These are phyloP conservation scores for Pelochelys cantorii DNA, from an alignment of 2,797 vertebrate species.

Conservation along the genomic window DNA sequence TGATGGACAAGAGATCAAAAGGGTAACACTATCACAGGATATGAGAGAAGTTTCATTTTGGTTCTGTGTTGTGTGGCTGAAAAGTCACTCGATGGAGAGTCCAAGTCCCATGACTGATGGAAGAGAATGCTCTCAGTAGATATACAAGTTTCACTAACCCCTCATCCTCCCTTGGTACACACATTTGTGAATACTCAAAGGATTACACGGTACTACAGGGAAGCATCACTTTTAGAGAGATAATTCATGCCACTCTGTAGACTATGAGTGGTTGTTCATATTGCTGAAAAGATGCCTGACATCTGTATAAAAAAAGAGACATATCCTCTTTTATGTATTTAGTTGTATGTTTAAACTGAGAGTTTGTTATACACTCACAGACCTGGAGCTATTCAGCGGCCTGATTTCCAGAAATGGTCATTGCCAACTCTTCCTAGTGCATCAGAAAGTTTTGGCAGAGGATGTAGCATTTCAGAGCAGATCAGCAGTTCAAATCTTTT, in stretches of 20 bases:
- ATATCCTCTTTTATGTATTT: background rate
- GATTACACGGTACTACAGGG: background rate
- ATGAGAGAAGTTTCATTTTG: background rate
- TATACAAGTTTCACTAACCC: background rate
- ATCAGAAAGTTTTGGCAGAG: background rate
- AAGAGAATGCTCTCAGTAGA: background rate
- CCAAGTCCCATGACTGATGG: background rate
- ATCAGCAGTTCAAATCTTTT: background rate
- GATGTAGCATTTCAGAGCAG: background rate
- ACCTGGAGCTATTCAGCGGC: background rate
- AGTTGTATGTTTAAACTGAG: background rate
- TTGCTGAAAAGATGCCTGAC: background rate
- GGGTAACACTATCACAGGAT: background rate
- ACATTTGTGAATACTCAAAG: background rate
- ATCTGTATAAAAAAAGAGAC: background rate
- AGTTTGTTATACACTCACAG: background rate
- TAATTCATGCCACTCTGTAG: background rate
- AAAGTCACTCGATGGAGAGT: background rate
- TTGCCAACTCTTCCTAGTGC: background rate
- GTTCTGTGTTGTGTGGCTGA: background rate
- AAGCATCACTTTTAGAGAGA: background rate
- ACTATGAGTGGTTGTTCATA: background rate
- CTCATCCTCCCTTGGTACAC: background rate
- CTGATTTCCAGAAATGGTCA: background rate
- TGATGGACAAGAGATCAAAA: background rate